Percentiles rank a stretch among this genome's conserved stretches.
Evolutionary conservation across 2,113 vertebrate species (phyloP).

Genomic region (Leucopternis melanops): DNA sequence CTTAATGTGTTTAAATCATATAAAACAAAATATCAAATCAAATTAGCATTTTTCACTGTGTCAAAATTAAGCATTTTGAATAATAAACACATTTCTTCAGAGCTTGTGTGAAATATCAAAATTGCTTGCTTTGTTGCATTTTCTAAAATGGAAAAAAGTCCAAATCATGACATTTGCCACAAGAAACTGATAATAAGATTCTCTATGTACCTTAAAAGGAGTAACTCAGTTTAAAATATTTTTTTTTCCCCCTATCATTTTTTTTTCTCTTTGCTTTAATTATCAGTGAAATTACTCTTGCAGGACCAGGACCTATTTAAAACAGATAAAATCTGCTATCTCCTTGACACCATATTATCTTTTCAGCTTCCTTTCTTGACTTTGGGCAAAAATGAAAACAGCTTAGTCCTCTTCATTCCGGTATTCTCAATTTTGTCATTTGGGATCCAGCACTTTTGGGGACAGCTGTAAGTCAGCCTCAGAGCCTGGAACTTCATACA

Average conservation of each 20-base stretch:
- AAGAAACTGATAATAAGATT: neutral
- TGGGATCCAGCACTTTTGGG: neutral
- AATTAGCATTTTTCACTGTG: neutral
- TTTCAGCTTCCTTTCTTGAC: neutral
- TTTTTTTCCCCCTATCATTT: neutral
- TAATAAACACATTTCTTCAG: neutral
- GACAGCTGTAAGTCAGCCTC: neutral
- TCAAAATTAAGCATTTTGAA: neutral
- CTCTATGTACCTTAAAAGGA: neutral
- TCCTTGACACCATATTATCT: neutral
- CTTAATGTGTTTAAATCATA: neutral
- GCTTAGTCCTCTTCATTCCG: neutral
- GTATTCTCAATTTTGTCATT: neutral
- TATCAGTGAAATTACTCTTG: neutral
- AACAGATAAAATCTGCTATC: neutral
- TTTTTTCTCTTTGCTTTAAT: neutral
- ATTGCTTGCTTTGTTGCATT: neutral
- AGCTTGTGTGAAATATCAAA: neutral
- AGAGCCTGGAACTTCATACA: neutral
- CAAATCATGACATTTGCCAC: neutral
- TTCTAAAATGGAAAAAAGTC: neutral
- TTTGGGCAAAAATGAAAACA: neutral
- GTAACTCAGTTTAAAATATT: neutral
- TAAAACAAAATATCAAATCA: neutral
- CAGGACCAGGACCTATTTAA: neutral